A percentile compares a stretch with the other conserved stretches of the same genome.
phyloP scores from a whole-genome alignment of 2,888 invertebrate genomes.

The Caenorhabditis sp. region DNA sequence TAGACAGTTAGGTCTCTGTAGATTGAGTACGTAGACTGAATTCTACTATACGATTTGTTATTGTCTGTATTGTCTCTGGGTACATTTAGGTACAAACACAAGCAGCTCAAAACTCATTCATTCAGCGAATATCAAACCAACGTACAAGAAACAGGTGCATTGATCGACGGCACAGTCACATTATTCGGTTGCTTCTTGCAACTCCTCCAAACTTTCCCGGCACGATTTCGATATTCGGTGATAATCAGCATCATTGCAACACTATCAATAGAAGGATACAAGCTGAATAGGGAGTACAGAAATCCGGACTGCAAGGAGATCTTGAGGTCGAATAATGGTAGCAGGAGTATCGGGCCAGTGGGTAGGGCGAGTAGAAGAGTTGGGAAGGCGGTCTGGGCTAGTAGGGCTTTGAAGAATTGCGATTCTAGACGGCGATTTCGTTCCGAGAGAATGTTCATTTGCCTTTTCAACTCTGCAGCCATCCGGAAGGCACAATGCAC shows the following conservation, averaged over 20 bases:
- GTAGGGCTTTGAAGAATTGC: conserved; percentile 1
- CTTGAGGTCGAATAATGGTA: background rate
- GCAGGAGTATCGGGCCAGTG: background rate
- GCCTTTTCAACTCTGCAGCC: background rate
- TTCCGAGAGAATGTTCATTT: background rate
- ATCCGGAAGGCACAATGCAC: background rate
- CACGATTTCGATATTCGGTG: conserved; percentile 5
- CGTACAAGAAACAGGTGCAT: no score
- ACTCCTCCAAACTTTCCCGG: no score
- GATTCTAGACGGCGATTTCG: background rate
- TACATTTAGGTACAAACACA: no score
- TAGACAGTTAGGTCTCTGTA: no score
- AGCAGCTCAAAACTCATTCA: no score
- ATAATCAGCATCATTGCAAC: background rate
- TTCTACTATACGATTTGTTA: no score
- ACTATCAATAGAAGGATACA: background rate
- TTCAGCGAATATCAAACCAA: no score
- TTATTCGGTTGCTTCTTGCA: no score
- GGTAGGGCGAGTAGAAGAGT: background rate
- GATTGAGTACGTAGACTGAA: no score
- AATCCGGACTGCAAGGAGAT: background rate
- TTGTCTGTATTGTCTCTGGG: no score
- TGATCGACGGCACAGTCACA: no score
- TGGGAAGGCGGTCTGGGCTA: background rate
- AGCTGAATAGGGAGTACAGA: background rate